Evolutionary conservation across 2,888 invertebrate genomes (phyloP).

Genomic region (Opisthograptis luteolata): DNA sequence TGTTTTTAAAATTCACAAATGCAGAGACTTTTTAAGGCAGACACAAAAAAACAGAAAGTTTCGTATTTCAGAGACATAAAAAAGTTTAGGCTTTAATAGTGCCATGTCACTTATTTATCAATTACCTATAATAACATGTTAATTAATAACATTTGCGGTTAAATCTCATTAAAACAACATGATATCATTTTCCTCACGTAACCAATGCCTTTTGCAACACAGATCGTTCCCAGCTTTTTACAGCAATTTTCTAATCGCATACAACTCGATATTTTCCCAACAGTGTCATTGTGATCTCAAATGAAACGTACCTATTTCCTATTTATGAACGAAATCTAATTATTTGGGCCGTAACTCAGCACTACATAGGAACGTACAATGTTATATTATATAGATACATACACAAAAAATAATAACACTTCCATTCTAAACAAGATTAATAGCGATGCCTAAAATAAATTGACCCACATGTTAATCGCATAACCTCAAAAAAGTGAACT

Average conservation of each 20-base stretch:
- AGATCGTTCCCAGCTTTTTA: constrained; percentile 57
- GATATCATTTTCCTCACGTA: neutral
- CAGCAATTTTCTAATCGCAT: constrained; percentile 54
- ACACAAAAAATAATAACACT: constrained; percentile 25
- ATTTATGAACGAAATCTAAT: constrained; percentile 41
- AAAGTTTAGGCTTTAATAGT: too few species aligned
- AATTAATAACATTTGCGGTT: too few species aligned
- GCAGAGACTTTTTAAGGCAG: too few species aligned
- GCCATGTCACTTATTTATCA: too few species aligned
- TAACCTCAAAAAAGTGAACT: constrained; percentile 41
- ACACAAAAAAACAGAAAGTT: too few species aligned
- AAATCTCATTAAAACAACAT: neutral
- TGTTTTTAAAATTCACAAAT: too few species aligned
- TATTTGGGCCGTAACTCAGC: constrained; percentile 46
- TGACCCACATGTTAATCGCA: constrained; percentile 30
- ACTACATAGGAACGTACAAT: constrained; percentile 8
- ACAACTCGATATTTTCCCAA: constrained; percentile 34
- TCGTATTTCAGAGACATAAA: too few species aligned
- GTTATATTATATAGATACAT: too few species aligned
- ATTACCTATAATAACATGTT: too few species aligned
- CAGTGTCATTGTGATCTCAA: constrained; percentile 40
- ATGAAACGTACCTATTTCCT: constrained; percentile 48
- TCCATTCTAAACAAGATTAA: constrained; percentile 12
- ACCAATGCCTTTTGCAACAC: constrained; percentile 1
- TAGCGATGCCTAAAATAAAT: constrained; percentile 32